Evolutionary conservation across 1,140 invertebrate species (phyloP), one percentile per base, ranked within the genome.

Genomic region (Diorhabda carinulata): DNA sequence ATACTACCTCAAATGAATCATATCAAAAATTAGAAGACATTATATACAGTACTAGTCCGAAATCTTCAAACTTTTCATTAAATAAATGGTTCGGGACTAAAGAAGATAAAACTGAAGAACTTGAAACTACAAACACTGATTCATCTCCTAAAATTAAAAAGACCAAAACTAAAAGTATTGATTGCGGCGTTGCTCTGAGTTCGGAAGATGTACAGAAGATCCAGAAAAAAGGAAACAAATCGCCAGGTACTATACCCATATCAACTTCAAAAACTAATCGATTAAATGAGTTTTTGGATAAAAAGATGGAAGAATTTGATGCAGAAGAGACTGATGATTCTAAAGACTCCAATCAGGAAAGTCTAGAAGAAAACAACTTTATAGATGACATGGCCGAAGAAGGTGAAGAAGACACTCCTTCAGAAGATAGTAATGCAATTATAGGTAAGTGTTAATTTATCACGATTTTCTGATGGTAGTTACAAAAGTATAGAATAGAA

Each of bases 371-470:
- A 47, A 69, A 69, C 47, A 59, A 56, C 44, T 74, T 72, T 42
- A 60, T 74, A 59, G 62, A 60, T 60, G 66, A 52, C 4, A 74
- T 74, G 73, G 73, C 73, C 10, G 73, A 74, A 61, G 73, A 74
- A 70, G 70, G 72, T 47, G 75, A 78, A 72, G 78, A 79, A 71
- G 74, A 75, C 43, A 78, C 75, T 7, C 75, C 78, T 7, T 77
- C 76, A 8, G 73, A 77, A 69, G 73, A 70, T 43, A 79, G 78
- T 64, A 79, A 79, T 62, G 70, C 74, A 47, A 77, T 79, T 6
- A 68, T 74, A 52, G 47, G 47, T 52, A 52, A 6, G 25, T 25
- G 47, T 52, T 52, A 52, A 4, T 52, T 8, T 52, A 52, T 3
- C n/a, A 52, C n/a, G 6, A 8, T 4, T 52, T 52, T 52, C 25